These are phyloP conservation scores for Tympanoctomys barrerae DNA, from an alignment of 2,797 vertebrate species.

Conservation along the genomic window DNA sequence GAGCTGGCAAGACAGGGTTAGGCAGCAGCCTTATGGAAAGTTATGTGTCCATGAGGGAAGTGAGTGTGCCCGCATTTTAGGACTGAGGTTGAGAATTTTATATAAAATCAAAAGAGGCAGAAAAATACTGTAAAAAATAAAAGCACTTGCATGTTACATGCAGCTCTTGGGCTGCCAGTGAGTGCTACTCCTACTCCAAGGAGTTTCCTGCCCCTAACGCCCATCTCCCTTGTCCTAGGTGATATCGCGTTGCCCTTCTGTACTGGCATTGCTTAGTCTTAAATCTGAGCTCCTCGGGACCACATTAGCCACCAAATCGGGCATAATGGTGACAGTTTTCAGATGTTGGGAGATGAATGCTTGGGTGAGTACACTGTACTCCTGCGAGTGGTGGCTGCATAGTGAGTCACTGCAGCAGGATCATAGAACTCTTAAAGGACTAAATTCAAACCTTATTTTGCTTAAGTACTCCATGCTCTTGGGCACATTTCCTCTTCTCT, in stretches of 20 bases:
- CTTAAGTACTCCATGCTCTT: background rate
- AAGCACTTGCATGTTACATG: background rate
- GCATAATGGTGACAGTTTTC: background rate
- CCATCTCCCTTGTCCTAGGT: background rate
- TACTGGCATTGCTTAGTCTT: background rate
- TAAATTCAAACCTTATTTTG: background rate
- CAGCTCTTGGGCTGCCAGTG: too few relatives aligned
- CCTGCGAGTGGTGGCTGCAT: background rate
- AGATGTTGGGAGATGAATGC: background rate
- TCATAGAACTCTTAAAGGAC: background rate
- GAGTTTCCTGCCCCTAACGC: background rate
- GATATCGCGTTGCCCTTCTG: background rate
- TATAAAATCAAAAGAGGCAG: background rate
- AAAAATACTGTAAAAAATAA: background rate
- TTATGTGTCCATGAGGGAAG: background rate
- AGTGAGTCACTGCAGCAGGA: background rate
- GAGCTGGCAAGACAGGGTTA: background rate
- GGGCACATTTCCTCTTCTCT: background rate
- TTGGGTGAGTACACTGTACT: too few relatives aligned
- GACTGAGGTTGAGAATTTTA: background rate
- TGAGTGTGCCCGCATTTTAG: background rate
- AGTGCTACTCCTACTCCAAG: background rate
- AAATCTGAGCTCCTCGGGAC: background rate
- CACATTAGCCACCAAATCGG: background rate
- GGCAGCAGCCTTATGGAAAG: too few relatives aligned